Evolutionary conservation across 2,797 vertebrate genomes (phyloP).

Genomic region (Falco concolor): DNA sequence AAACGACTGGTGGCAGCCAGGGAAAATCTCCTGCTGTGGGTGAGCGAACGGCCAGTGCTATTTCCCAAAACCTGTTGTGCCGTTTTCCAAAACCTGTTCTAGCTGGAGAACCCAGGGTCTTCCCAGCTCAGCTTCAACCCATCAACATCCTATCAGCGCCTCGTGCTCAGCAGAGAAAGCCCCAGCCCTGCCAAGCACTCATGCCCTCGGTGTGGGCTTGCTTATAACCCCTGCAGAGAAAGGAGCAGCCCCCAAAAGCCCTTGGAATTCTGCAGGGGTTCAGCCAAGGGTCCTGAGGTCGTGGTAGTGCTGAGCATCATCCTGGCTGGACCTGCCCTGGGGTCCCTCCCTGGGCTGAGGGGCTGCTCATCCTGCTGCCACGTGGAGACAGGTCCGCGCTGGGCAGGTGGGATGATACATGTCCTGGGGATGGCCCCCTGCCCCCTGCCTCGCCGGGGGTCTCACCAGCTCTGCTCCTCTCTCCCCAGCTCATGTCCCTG

Average conservation of each 20-base stretch:
- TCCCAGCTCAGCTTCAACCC: background rate
- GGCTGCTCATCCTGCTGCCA: background rate
- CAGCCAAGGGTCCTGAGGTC: accelerated
- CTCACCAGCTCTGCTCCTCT: background rate
- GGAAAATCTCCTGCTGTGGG: background rate
- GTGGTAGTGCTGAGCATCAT: background rate
- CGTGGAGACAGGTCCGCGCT: accelerated
- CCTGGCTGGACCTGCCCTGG: background rate
- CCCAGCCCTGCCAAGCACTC: background rate
- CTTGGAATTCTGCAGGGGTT: background rate
- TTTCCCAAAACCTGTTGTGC: background rate
- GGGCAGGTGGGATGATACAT: accelerated
- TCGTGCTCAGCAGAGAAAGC: background rate
- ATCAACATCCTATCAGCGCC: accelerated
- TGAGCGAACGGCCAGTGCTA: accelerated
- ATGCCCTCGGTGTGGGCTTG: accelerated
- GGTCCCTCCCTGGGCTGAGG: accelerated
- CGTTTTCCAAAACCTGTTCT: background rate
- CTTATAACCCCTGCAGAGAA: background rate
- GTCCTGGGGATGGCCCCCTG: background rate
- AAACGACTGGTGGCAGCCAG: background rate
- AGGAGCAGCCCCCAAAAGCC: background rate
- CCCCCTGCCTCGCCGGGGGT: accelerated
- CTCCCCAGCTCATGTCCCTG: constrained; percentile 60
- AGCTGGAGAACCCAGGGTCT: background rate